A percentile compares a stretch with the other conserved stretches of the same genome.
These are phyloP conservation scores for Agriopis leucophaearia DNA, from an alignment of 2,888 invertebrate species.

Conservation along the genomic window DNA sequence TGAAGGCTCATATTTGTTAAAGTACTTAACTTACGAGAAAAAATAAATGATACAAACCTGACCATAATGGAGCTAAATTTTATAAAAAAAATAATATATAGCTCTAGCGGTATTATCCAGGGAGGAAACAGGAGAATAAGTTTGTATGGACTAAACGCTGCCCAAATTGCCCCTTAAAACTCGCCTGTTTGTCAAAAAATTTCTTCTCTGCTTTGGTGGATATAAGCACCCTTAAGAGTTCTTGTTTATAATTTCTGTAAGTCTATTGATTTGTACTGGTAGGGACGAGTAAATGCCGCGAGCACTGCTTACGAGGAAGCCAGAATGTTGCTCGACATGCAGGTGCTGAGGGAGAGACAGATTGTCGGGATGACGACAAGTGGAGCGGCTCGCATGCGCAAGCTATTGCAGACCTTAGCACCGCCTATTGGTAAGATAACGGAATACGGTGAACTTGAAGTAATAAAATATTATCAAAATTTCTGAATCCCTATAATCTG, in stretches of 20 bases:
- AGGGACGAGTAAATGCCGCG: conserved; percentile 54
- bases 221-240: background rate
- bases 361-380: conserved; percentile 93
- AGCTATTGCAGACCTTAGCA: conserved; percentile 87
- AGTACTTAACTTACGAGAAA: too few relatives aligned
- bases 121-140: too few relatives aligned
- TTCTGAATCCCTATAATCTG: background rate
- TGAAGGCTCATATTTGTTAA: too few relatives aligned
- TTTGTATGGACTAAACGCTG: too few relatives aligned
- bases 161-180: too few relatives aligned
- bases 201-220: too few relatives aligned
- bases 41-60: too few relatives aligned
- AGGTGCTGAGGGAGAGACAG: conserved; percentile 76
- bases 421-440: conserved; percentile 86
- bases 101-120: too few relatives aligned
- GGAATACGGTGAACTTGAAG: background rate
- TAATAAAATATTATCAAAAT: background rate
- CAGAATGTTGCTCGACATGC: conserved; percentile 85
- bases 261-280: conserved; percentile 32
- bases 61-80: too few relatives aligned
- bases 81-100: too few relatives aligned
- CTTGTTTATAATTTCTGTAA: background rate
- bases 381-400: conserved; percentile 89
- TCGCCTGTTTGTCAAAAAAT: too few relatives aligned
- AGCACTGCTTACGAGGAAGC: conserved; percentile 74